These are phyloP conservation scores for Pangasianodon gigas DNA, from an alignment of 2,113 vertebrate genomes.

Conservation along the genomic window DNA sequence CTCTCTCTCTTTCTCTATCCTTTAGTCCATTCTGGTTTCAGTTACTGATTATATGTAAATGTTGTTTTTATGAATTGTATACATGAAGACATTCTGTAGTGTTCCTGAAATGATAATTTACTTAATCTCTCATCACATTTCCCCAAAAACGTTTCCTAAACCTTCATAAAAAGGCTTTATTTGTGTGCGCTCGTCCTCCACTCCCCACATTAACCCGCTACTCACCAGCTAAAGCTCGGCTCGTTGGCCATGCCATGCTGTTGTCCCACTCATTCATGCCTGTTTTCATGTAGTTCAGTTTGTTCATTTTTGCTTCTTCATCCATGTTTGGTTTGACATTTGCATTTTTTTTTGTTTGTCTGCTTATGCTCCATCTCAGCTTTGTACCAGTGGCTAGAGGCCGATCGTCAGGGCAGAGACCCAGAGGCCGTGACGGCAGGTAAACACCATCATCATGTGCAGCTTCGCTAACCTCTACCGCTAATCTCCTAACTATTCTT, in stretches of 20 bases:
- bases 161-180: not conserved
- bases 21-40: not conserved
- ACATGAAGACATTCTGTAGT: no score
- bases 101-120: not conserved
- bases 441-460: constrained; percentile 62
- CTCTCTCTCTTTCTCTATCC: no score
- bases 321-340: constrained; percentile 61
- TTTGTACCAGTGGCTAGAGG: constrained; percentile 94
- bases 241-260: not conserved
- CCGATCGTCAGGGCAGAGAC: constrained; percentile 88
- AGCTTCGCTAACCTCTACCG: not conserved
- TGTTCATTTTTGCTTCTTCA: constrained; percentile 47
- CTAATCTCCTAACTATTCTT: not conserved
- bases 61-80: not conserved
- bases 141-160: not conserved
- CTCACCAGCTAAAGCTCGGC: constrained; percentile 24
- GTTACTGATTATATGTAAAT: not conserved
- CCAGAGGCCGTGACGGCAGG: constrained; percentile 84
- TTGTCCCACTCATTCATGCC: not conserved
- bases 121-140: not conserved
- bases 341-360: constrained; percentile 70
- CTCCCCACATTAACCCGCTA: constrained; percentile 9
- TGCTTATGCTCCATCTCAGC: constrained; percentile 82
- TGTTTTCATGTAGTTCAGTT: constrained; percentile 53
- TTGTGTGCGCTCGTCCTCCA: not conserved